phyloP scores from a whole-genome alignment of 2,797 vertebrate genomes.

The Philypnodon macrostomus region DNA sequence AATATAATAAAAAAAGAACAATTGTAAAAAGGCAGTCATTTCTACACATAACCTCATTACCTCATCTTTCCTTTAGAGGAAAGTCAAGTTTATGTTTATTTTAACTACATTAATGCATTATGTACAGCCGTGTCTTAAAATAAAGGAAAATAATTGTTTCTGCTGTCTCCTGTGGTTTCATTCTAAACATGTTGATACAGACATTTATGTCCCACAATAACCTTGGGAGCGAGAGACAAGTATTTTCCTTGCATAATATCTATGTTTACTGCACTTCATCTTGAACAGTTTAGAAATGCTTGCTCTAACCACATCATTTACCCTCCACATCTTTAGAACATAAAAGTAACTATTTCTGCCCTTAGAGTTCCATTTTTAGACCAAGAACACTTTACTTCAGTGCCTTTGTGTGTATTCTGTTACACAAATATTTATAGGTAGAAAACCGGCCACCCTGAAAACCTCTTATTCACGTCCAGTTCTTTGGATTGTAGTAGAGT shows the following conservation, averaged over 20 bases:
- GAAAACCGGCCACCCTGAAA: slow-evolving; percentile 7
- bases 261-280: slow-evolving; percentile 19
- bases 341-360: slow-evolving; percentile 36
- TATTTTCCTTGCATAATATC: slow-evolving; percentile 70
- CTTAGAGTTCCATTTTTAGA: slow-evolving; percentile 41
- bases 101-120: slow-evolving; percentile 16
- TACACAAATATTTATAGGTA: slow-evolving; percentile 35
- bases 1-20: too few relatives aligned
- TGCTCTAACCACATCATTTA: slow-evolving; percentile 12
- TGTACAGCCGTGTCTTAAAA: slow-evolving; percentile 74
- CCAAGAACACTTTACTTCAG: slow-evolving; percentile 22
- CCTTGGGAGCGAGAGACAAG: slow-evolving; percentile 73
- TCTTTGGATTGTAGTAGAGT: slow-evolving; percentile 17
- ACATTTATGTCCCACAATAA: slow-evolving; percentile 20
- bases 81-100: not conserved
- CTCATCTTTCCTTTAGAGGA: slow-evolving; percentile 17
- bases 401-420: slow-evolving; percentile 28
- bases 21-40: too few relatives aligned
- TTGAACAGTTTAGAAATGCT: slow-evolving; percentile 30
- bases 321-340: slow-evolving; percentile 25
- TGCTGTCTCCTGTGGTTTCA: slow-evolving; percentile 78
- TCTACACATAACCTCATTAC: slow-evolving; percentile 7
- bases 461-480: slow-evolving; percentile 2
- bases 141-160: slow-evolving; percentile 98
- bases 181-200: slow-evolving; percentile 33